These are phyloP conservation scores for Thymelicus sylvestris DNA, from an alignment of 2,888 invertebrate genomes.

Conservation along the genomic window DNA sequence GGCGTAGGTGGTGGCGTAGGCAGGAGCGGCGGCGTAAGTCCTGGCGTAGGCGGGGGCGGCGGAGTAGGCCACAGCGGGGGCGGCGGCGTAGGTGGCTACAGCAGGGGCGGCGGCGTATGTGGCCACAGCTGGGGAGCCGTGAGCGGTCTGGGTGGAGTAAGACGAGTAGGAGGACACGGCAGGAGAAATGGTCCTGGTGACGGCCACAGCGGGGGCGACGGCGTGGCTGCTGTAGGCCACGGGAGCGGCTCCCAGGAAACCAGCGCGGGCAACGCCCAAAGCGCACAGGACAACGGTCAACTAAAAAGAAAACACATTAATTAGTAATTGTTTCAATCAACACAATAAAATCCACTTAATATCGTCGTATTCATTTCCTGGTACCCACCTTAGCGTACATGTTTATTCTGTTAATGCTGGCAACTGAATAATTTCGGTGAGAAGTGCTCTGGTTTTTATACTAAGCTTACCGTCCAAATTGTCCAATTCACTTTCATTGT, in stretches of 20 bases:
- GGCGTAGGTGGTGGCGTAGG: slow-evolving; percentile 49
- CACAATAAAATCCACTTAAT: slow-evolving; percentile 1
- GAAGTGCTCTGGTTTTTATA: slow-evolving; percentile 80
- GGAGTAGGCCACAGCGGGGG: slow-evolving; percentile 47
- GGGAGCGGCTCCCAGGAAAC: slow-evolving; percentile 75
- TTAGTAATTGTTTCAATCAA: slow-evolving; percentile 18
- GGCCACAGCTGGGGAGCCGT: slow-evolving; percentile 55
- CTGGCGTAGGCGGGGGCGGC: slow-evolving; percentile 59
- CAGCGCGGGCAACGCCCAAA: slow-evolving; percentile 85
- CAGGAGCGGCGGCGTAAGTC: slow-evolving; percentile 54
- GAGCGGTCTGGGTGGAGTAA: slow-evolving; percentile 56
- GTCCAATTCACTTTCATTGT: slow-evolving; percentile 81
- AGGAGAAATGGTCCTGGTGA: slow-evolving; percentile 69
- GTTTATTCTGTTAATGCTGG: slow-evolving; percentile 78
- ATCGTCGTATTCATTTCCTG: slow-evolving; percentile 8
- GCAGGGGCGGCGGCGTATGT: slow-evolving; percentile 56
- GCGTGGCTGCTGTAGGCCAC: slow-evolving; percentile 77
- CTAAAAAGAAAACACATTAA: slow-evolving; percentile 55
- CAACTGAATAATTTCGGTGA: slow-evolving; percentile 79
- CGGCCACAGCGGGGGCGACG: slow-evolving; percentile 64
- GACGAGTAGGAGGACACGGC: slow-evolving; percentile 61
- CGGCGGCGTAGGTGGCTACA: slow-evolving; percentile 53
- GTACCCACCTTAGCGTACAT: slow-evolving; percentile 81
- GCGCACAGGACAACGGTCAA: slow-evolving; percentile 85
- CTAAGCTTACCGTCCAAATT: slow-evolving; percentile 59